Evolutionary conservation across 2,888 invertebrate genomes (phyloP), one percentile per base, ranked within the genome.

Genomic region (Aphidoletes aphidimyza): DNA sequence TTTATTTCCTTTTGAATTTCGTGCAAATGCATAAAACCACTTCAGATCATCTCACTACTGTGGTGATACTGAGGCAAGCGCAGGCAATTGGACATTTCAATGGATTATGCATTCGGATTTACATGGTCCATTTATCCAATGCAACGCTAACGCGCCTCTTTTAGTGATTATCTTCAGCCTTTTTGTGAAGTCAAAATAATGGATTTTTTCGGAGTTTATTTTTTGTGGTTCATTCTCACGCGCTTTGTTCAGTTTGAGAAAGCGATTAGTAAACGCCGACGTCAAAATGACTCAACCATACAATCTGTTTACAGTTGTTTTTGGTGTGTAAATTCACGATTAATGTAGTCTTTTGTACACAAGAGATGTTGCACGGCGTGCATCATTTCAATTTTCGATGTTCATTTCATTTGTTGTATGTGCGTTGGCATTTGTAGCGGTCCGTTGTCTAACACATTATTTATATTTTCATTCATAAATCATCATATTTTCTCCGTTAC

Each of bases 381-480:
- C 26, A 14, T 47, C 17, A 5, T 69, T 30, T 69, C 34, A 9
- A 30, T 69, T 69, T 30, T 8, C 39, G 11, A 39, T 39, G 39
- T 39, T 5, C n/a, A n/a, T n/a, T 69, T 69, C 69, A 30, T 30
- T 69, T 69, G 30, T 22, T 39, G n/a, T 47, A 69, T 14, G 30
- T 69, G 69, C 69, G 69, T 30, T 69, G 69, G 69, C 69, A 69
- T 30, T 69, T 30, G 69, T 54, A 54, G n/a, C 54, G 47, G n/a
- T n/a, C 54, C 22, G 69, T 30, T 69, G 30, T 69, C 34, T 69
- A 69, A 69, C 69, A n/a, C n/a, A 69, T 69, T 69, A 69, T 69
- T 69, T 69, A 69, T 69, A 69, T 30, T 69, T n/a, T 69, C 69
- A 69, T 69, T 69, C 69, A 69, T 69, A 69, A 69, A 69, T 69